Evolutionary conservation across 2,113 vertebrate genomes (phyloP), one percentile per base, ranked within the genome.

Genomic region (Chaetodon trifascialis): DNA sequence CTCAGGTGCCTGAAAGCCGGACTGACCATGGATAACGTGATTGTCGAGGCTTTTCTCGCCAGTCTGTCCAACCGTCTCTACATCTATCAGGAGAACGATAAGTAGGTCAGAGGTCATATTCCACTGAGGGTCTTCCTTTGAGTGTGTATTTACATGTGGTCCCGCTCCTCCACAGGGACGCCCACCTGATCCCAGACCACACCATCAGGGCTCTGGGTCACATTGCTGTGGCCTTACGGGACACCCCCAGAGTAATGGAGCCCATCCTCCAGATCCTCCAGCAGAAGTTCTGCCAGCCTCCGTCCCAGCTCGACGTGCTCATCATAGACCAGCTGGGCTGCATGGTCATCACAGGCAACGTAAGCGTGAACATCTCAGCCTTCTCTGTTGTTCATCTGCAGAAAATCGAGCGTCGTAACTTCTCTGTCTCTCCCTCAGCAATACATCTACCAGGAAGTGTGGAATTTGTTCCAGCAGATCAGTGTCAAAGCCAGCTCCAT

Each of bases 391-490:
- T 7, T 15, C 15, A 36, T 54, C 38, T 5, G 15, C 10, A 17
- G 5, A 52, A 9, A 36, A 6, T 64, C 4, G 46, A 5, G 19
- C 4, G 0, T 14, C 14, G 3, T n/a, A 49, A 42, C 17, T 5
- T 25, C 6, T 54, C 14, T 73, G 63, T 68, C 12, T 67, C 56
- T n/a, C 36, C 7, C 82, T 5, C 84, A 99, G 98, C 98, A 99
- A 97, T 99, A 99, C 86, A 99, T 99, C 92, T 99, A 99, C 86
- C 96, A 99, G 92, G 98, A 99, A 77, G 98, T 99, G 42, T 99
- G 98, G 98, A 99, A 99, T 86, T 94, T 99, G 51, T 99, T 99
- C 92, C 98, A 99, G 94, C 98, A 99, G 92, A 99, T 99, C 86
- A 99, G 98, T 11, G 98, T 99, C 72, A 99, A 99, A 92, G 98